Conservation (phyloP, 2,113 vertebrate species). For the Clarias gariepinus region DNA sequence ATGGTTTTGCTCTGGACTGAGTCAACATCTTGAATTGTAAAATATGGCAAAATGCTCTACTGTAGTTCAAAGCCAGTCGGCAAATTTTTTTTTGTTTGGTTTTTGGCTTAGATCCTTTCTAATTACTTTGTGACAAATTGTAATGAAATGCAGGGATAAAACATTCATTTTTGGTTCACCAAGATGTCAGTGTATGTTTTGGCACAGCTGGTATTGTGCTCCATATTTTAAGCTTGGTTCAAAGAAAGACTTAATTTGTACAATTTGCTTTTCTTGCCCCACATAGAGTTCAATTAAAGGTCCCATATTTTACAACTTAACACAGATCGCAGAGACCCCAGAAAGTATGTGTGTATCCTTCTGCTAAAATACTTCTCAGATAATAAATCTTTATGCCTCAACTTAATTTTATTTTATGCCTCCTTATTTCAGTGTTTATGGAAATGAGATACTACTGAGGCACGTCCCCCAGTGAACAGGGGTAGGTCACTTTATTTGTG, state of each 20-base stretch:
- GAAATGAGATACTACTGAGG: too few species aligned
- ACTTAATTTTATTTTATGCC: too few species aligned
- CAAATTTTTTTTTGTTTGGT: neutral
- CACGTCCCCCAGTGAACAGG: too few species aligned
- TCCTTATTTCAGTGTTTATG: too few species aligned
- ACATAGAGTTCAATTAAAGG: neutral
- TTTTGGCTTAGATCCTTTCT: conserved; percentile 7
- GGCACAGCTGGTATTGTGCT: neutral
- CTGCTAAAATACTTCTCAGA: too few species aligned
- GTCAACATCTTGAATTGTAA: neutral
- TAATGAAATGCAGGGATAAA: neutral
- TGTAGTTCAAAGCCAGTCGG: neutral
- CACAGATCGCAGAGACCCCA: too few species aligned
- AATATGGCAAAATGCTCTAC: conserved; percentile 5
- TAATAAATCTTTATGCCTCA: too few species aligned
- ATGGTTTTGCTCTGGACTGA: neutral
- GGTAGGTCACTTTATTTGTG: too few species aligned
- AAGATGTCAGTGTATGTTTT: neutral
- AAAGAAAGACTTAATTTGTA: neutral
- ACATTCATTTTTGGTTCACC: neutral
- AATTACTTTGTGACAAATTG: conserved; percentile 16
- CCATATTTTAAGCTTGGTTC: neutral
- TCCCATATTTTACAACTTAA: too few species aligned
- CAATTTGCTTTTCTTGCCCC: neutral
- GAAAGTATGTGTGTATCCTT: too few species aligned